phyloP scores from a whole-genome alignment of 2,797 vertebrate genomes.

The Nasua narica region DNA sequence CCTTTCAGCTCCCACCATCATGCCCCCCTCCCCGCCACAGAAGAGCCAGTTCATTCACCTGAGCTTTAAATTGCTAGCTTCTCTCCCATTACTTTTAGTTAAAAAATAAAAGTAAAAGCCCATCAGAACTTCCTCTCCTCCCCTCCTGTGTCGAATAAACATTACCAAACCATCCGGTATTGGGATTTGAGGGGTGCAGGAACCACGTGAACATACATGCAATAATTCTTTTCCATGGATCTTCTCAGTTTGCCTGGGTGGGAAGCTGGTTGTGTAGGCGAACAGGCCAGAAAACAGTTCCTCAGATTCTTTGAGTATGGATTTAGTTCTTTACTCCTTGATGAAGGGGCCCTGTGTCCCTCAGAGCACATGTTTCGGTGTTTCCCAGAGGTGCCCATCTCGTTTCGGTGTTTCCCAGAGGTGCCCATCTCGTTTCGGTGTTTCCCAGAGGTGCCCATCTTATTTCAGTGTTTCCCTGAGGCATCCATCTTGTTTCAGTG shows the following conservation, averaged over 20 bases:
- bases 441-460: too few species aligned
- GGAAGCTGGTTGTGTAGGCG: background rate
- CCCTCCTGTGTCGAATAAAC: background rate
- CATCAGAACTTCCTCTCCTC: background rate
- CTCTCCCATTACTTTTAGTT: background rate
- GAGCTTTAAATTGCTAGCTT: background rate
- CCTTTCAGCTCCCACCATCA: background rate
- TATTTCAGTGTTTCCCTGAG: too few species aligned
- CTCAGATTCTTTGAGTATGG: background rate
- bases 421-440: too few species aligned
- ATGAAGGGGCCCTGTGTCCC: fast-evolving
- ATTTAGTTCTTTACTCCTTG: too few species aligned
- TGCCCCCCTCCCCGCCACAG: background rate
- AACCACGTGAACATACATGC: fast-evolving
- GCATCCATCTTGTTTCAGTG: too few species aligned
- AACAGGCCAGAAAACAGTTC: background rate
- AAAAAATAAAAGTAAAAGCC: background rate
- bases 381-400: background rate
- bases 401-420: too few species aligned
- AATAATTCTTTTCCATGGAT: background rate
- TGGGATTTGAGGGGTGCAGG: background rate
- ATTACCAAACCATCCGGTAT: fast-evolving
- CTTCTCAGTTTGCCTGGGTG: background rate
- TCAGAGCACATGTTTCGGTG: background rate
- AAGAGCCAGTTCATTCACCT: background rate